Evolutionary conservation across 2,113 vertebrate genomes (phyloP), one percentile per base, ranked within the genome.

Genomic region (Maccullochella peelii): DNA sequence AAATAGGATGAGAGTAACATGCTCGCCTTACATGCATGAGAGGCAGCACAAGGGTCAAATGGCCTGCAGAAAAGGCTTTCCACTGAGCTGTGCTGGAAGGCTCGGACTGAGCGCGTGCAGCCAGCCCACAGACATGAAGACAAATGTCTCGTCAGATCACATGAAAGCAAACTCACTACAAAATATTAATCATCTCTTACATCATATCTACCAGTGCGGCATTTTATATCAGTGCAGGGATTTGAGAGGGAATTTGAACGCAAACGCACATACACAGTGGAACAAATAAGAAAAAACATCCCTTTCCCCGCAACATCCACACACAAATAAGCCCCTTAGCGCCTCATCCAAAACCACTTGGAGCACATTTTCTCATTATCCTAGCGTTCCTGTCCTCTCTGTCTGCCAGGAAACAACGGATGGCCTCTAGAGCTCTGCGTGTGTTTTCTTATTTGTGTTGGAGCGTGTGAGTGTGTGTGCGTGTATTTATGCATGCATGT

Each of bases 331-430:
- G 78, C 66, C 83, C 87, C 76, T 76, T 42, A 65, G 79, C 6
- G 7, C 27, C 77, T 88, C 70, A 80, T 91, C 52, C 86, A 77
- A 89, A 92, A 86, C 71, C 89, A 86, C 88, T 91, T 73, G 72
- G 49, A 88, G 88, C 78, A 83, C 80, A 86, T 92, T 82, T 91
- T 91, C 82, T 90, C 84, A 88, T 90, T 89, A 89, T 76, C 75
- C 74, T 33, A 36, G 76, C 12, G 61, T 80, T 83, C 84, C 77
- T 82, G 83, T 87, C 77, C 30, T 87, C 74, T 67, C 74, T 69
- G 76, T 84, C 79, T 86, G 73, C 27, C 73, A 80, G 82, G 75
- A 90, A 84, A 90, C 88, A 87, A 84, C 55, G 69, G 52, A 83
- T 75, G 58, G 70, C 76, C 80, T 88, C 86, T 86, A 42, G 73